Evolutionary conservation across 2,888 invertebrate species (phyloP), one percentile per base, ranked within the genome.

Genomic region (Ectropis crepuscularia): DNA sequence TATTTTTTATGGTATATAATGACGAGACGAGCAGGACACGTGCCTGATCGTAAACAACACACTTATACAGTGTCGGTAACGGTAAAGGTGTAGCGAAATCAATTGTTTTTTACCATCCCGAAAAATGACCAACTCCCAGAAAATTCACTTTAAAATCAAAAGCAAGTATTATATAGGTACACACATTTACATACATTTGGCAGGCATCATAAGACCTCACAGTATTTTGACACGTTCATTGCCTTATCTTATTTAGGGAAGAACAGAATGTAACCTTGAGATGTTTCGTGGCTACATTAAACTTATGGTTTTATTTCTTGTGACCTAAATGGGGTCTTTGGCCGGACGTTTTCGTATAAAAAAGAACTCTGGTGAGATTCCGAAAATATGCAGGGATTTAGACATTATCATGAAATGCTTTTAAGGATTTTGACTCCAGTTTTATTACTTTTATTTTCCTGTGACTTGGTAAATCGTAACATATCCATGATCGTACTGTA

Each of bases 241-340:
- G 6, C 28, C 10, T 6, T 0, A 65, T 53, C 45, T 51, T 10
- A 49, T n/a, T 50, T 8, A 9, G 41, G 55, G 41, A 53, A 28
- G 58, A 63, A 48, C 16, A 48, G 43, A 59, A 36, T n/a, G 46
- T 53, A 62, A 67, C 69, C 67, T 69, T 71, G 67, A 66, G 41
- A 54, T 63, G 58, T 64, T 63, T 68, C 36, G 55, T 39, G 53
- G 47, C 53, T 16, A 59, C 60, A 63, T 51, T 59, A 65, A 54
- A 37, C 28, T 45, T 58, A 57, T 61, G 61, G 64, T 62, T 55
- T 47, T 53, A 46, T 65, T 62, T 65, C 64, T 69, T 69, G 61
- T 46, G 37, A 42, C 43, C 49, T 16, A 1, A 54, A 8, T 49
- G 66, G 63, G 71, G 69, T 71, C 67, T 69, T 57, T 51, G 69